Evolutionary conservation across 2,113 vertebrate genomes (phyloP).

Genomic region (Corapipo altera): DNA sequence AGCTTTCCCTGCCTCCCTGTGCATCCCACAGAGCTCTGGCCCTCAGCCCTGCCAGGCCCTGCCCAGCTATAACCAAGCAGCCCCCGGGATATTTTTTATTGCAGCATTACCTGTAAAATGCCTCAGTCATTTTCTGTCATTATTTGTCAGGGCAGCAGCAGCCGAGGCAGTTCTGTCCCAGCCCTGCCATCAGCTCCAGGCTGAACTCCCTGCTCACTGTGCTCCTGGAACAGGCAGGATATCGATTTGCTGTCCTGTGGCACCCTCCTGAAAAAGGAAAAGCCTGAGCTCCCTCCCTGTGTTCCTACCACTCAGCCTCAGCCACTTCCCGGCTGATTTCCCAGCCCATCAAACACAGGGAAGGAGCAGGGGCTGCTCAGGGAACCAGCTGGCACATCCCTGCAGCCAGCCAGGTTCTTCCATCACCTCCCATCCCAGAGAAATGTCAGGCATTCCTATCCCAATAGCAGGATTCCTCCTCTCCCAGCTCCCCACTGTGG

Average conservation of each 20-base stretch:
- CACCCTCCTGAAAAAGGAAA: background rate
- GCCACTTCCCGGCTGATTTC: background rate
- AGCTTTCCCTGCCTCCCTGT: background rate
- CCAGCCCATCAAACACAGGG: background rate
- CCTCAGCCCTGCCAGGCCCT: background rate
- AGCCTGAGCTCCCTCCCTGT: background rate
- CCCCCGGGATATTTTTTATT: background rate
- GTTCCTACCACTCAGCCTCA: background rate
- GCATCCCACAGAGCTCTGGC: background rate
- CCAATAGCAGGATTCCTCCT: background rate
- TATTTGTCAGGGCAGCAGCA: background rate
- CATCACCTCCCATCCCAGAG: rapidly evolving
- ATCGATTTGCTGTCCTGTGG: background rate
- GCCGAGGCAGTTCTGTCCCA: background rate
- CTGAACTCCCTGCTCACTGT: background rate
- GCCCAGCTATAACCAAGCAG: background rate
- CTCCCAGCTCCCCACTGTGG: rapidly evolving
- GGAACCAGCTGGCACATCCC: background rate
- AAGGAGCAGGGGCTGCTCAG: background rate
- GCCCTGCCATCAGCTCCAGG: background rate
- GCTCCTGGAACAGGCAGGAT: background rate
- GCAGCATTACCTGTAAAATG: background rate
- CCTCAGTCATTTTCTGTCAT: background rate
- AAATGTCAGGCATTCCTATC: background rate
- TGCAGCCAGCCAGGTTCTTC: background rate